Conservation (phyloP, 2,888 invertebrate genomes). For the Apoda limacodes region DNA sequence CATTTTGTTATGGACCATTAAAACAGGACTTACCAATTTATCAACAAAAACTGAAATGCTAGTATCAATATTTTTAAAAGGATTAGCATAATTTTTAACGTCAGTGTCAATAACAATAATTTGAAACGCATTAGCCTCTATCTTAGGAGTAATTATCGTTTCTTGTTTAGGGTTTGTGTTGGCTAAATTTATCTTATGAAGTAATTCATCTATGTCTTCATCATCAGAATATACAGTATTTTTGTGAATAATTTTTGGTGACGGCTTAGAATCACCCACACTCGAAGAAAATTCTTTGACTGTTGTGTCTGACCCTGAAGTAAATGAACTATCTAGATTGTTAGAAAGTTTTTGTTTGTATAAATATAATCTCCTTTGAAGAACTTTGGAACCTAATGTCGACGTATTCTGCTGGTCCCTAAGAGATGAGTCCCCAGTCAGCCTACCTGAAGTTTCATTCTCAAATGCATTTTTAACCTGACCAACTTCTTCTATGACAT, state of each 20-base stretch:
- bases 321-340: slow-evolving; percentile 15
- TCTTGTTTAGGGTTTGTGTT: slow-evolving; percentile 18
- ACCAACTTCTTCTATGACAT: background rate
- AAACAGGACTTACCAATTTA: slow-evolving; percentile 41
- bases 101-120: slow-evolving; percentile 6
- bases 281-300: slow-evolving; percentile 24
- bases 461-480: background rate
- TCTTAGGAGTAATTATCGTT: slow-evolving; percentile 15
- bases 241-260: slow-evolving; percentile 15
- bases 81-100: slow-evolving; percentile 36
- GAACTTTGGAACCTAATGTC: slow-evolving; percentile 3
- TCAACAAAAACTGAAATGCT: slow-evolving; percentile 52
- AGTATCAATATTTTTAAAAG: slow-evolving; percentile 44
- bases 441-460: background rate
- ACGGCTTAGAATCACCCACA: slow-evolving; percentile 12
- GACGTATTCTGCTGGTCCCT: background rate
- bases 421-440: background rate
- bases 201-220: slow-evolving; percentile 22
- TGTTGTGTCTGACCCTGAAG: slow-evolving; percentile 24
- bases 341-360: slow-evolving; percentile 15
- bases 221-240: slow-evolving; percentile 27
- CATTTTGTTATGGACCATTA: slow-evolving; percentile 55
- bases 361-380: slow-evolving; percentile 22
- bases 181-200: no score
- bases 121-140: slow-evolving; percentile 6